Evolutionary conservation across 2,888 invertebrate genomes (phyloP), one percentile per base, ranked within the genome.

Genomic region (Pyrgus malvae): DNA sequence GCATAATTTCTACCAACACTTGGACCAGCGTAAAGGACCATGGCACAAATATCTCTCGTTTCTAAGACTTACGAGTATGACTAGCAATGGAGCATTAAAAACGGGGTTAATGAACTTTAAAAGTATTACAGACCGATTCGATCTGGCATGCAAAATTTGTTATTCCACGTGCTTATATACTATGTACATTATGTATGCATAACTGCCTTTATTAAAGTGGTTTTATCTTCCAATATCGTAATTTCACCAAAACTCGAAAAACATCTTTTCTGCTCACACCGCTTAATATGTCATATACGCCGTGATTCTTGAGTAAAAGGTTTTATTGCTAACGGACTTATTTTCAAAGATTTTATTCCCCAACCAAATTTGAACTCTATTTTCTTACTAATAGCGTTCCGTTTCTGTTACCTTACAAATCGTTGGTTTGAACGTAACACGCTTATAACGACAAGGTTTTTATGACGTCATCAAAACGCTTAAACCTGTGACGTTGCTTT

Each of bases 401-500:
- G 38, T 38, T 45, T 17, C 3, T 8, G 7, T 27, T 19, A 51
- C 4, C 44, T 12, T 7, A 3, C 7, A 16, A 33, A 29, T 25
- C 35, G 64, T 72, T 73, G 74, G 78, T 78, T 80, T 80, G 68
- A 74, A 64, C 70, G 72, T 68, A 72, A 72, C 66, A 65, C 66
- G 69, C 68, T 75, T 79, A 78, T 82, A 76, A 77, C 72, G 72
- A 67, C 65, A 67, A 67, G 69, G 62, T 65, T 72, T 79, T 81
- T 80, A 82, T 80, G 78, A 80, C 76, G 77, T 79, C 80, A 80
- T 82, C 77, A 80, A 80, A 79, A 63, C 72, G 76, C 70, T 80
- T 77, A 74, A 75, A 73, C 73, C 69, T 69, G 69, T 72, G 74
- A 73, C 71, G 70, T 67, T 16, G 60, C 63, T 45, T 53, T 51